Evolutionary conservation across 2,888 invertebrate genomes (phyloP).

Genomic region (Lasioglossum leucozonium): DNA sequence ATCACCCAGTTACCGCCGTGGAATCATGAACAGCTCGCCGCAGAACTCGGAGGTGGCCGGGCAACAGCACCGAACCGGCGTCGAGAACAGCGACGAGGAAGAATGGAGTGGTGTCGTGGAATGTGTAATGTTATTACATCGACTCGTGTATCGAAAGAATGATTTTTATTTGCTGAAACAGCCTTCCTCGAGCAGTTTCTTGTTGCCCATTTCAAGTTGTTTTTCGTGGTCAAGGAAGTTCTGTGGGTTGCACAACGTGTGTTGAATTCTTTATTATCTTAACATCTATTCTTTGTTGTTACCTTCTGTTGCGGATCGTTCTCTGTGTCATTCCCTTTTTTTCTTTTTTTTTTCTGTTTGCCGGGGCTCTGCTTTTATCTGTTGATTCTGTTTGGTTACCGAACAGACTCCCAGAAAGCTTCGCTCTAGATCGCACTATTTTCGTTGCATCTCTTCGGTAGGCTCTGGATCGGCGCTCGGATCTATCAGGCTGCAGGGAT

Average conservation of each 20-base stretch:
- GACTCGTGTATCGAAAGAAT: constrained; percentile 67
- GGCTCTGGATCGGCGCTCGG: neutral
- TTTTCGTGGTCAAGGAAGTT: constrained; percentile 66
- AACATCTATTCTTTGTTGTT: constrained; percentile 18
- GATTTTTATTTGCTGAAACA: constrained; percentile 67
- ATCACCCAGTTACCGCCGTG: neutral
- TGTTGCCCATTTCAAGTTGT: constrained; percentile 66
- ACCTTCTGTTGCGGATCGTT: neutral
- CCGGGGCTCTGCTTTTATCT: constrained; percentile 13
- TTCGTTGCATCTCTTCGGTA: neutral
- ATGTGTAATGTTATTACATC: constrained; percentile 79
- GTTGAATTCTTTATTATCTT: constrained; percentile 61
- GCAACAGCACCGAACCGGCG: constrained; percentile 71
- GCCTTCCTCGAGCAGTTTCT: constrained; percentile 66
- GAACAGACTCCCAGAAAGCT: neutral
- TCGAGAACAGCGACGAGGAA: constrained; percentile 83
- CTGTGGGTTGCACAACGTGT: constrained; percentile 66
- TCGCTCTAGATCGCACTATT: neutral
- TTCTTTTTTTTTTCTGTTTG: neutral
- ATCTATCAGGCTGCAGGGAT: neutral
- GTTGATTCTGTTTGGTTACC: constrained; percentile 18
- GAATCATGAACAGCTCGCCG: constrained; percentile 80
- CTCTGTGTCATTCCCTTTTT: neutral
- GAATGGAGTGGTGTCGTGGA: constrained; percentile 84
- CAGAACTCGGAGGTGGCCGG: constrained; percentile 75